Evolutionary conservation across 1,140 invertebrate species (phyloP), one percentile per base, ranked within the genome.

Genomic region (Drosophila erecta): DNA sequence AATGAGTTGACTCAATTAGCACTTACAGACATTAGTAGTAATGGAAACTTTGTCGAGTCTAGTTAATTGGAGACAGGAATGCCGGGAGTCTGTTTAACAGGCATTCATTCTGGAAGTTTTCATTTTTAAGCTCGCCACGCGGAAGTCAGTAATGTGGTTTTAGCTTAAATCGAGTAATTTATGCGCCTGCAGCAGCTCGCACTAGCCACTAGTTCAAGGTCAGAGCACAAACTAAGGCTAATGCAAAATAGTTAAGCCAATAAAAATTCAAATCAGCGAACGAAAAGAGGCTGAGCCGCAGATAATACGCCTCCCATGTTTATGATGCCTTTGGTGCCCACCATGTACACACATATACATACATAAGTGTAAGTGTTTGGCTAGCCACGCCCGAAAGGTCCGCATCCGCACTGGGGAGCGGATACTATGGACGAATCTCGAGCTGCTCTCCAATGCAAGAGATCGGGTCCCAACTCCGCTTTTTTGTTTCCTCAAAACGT

Each of bases 191-290:
- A 71, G 37, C 35, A 41, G 14, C 67, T 35, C 43, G 37, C 67
- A 37, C 51, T 49, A 70, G 66, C 20, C 69, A 76, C 70, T 86
- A 83, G 83, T 89, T 86, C 83, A 89, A 89, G 83, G 83, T 56
- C 56, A 79, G 43, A 60, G 65, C 64, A 43, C 60, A 22, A 46
- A 50, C 67, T 71, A 66, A 69, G 49, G 56, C 79, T 58, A 60
- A 83, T 74, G 64, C 69, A 62, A 67, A 77, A 62, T 65, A 66
- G 43, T 57, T 55, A 73, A 59, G 66, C 47, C 41, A 70, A 71
- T 62, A 62, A 78, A 62, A 62, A 75, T 61, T 41, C 40, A 50
- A 70, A 67, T 76, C 49, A 60, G 62, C 73, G 59, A 60, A 76
- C 54, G 40, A 58, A 66, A 58, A 57, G 60, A 41, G 71, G 40